A percentile compares a stretch with the other conserved stretches of the same genome.
Conservation (phyloP, 2,888 invertebrate species). For the Orchestes rusci region DNA sequence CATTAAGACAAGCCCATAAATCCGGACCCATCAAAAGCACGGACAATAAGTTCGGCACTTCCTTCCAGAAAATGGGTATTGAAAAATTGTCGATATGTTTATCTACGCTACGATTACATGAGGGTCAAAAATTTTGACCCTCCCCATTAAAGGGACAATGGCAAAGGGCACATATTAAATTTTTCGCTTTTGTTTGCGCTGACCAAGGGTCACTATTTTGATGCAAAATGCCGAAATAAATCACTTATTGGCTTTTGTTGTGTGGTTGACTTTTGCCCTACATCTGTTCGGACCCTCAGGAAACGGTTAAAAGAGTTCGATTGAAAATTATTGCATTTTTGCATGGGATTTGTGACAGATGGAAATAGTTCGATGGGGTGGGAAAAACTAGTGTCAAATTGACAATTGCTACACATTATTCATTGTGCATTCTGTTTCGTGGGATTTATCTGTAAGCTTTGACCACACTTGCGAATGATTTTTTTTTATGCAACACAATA, state of each 20-base stretch:
- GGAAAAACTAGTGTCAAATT: too few species aligned
- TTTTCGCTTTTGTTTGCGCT: constrained; percentile 38
- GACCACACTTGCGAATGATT: too few species aligned
- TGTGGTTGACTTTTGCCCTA: constrained; percentile 45
- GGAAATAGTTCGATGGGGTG: too few species aligned
- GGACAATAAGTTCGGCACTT: too few species aligned
- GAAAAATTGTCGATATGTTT: constrained; percentile 44
- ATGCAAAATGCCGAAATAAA: constrained; percentile 34
- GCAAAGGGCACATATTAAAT: constrained; percentile 37
- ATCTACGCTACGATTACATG: constrained; percentile 43
- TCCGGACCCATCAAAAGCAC: too few species aligned
- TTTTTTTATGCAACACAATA: not conserved
- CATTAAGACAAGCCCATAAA: too few species aligned
- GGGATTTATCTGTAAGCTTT: not conserved
- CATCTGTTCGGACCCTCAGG: constrained; percentile 41
- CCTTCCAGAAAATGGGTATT: constrained; percentile 30
- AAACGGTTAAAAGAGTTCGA: constrained; percentile 24
- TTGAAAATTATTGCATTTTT: constrained; percentile 22
- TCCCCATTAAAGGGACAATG: constrained; percentile 34
- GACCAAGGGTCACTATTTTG: constrained; percentile 35
- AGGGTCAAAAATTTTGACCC: constrained; percentile 45
- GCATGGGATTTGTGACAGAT: too few species aligned
- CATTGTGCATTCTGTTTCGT: too few species aligned
- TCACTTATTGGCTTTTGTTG: constrained; percentile 41
- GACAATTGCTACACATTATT: too few species aligned